These are phyloP conservation scores for Colaptes auratus DNA, from an alignment of 2,113 vertebrate genomes.

Conservation along the genomic window DNA sequence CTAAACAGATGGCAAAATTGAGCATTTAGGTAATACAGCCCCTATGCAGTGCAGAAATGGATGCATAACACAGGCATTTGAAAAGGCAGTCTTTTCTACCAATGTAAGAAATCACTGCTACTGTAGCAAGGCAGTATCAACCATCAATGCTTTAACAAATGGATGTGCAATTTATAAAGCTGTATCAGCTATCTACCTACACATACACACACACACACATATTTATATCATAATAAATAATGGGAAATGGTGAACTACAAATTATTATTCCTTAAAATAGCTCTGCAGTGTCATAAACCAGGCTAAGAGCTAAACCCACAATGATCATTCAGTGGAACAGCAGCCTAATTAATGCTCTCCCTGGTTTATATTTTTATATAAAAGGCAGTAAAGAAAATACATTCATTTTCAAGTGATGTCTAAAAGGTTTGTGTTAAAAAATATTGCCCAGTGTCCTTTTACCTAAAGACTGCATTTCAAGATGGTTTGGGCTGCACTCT, in stretches of 20 bases:
- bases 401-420: neutral
- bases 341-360: neutral
- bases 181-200: neutral
- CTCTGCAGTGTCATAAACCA: neutral
- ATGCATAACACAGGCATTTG: neutral
- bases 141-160: neutral
- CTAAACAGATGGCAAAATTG: neutral
- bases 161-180: neutral
- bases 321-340: neutral
- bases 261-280: neutral
- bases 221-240: neutral
- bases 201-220: fast-evolving
- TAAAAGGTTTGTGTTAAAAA: neutral
- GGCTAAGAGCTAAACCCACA: neutral
- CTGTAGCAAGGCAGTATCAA: neutral
- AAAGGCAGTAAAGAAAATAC: neutral
- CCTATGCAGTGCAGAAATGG: neutral
- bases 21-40: neutral
- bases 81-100: neutral
- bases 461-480: neutral
- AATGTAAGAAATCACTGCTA: neutral
- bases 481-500: fast-evolving
- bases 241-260: neutral
- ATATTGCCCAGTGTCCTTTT: neutral
- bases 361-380: neutral